These are phyloP conservation scores for Phyllostomus discolor DNA, from an alignment of 2,113 vertebrate species.

Conservation along the genomic window DNA sequence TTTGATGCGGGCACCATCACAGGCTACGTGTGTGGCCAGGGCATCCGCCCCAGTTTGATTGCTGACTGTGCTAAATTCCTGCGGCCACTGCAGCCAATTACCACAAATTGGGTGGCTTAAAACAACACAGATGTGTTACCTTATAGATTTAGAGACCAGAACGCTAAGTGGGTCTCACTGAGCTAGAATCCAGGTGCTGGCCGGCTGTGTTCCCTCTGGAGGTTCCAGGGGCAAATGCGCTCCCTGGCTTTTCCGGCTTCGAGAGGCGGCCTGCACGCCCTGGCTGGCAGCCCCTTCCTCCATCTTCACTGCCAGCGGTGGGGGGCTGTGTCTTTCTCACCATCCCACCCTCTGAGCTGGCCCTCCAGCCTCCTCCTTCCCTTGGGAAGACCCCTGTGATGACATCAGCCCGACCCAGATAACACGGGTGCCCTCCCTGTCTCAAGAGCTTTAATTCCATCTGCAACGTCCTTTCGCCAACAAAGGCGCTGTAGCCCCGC, in stretches of 20 bases:
- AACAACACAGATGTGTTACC: background rate
- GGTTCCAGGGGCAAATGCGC: rapidly evolving
- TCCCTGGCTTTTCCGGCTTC: background rate
- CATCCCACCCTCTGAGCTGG: background rate
- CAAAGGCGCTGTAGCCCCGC: background rate
- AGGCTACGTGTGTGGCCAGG: background rate
- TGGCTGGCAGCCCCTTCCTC: rapidly evolving
- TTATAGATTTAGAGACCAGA: background rate
- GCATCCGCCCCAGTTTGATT: too few relatives aligned
- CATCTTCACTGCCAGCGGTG: background rate
- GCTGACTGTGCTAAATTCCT: background rate
- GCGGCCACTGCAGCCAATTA: background rate
- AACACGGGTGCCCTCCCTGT: too few relatives aligned
- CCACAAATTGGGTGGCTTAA: background rate
- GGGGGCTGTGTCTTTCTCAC: too few relatives aligned
- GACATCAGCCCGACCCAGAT: background rate
- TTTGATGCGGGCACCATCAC: background rate
- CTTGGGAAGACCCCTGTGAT: background rate
- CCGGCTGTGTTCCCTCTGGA: background rate
- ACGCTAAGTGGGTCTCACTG: background rate
- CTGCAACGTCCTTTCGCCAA: background rate
- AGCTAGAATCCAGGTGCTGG: background rate
- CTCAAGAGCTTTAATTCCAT: background rate
- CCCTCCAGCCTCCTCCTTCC: background rate
- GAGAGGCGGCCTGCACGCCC: background rate